Evolutionary conservation across 2,113 vertebrate species (phyloP).

Genomic region (Arvicanthis niloticus): DNA sequence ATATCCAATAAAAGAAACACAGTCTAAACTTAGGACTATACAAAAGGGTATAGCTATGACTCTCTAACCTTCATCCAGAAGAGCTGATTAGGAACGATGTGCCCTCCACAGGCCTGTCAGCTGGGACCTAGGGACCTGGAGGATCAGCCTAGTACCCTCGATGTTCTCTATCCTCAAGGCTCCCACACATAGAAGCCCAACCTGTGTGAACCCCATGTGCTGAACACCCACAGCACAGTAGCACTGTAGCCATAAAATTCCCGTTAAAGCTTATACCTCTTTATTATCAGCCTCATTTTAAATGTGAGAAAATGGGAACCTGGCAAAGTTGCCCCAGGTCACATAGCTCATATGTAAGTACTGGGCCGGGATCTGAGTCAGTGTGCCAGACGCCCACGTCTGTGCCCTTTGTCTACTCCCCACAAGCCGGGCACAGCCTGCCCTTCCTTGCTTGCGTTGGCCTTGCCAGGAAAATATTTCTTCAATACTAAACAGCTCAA

Average conservation of each 20-base stretch:
- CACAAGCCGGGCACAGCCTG: neutral
- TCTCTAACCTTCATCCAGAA: fast-evolving
- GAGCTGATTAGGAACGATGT: neutral
- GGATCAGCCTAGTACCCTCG: neutral
- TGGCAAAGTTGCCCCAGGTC: constrained; percentile 10
- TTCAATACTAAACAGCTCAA: neutral
- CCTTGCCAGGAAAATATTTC: neutral
- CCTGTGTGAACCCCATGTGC: neutral
- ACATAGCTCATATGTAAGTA: neutral
- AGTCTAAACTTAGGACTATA: neutral
- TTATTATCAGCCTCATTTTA: neutral
- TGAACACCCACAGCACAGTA: neutral
- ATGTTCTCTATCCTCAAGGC: neutral
- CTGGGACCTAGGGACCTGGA: neutral
- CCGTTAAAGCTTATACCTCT: neutral
- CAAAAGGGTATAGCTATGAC: neutral
- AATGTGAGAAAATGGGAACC: constrained; percentile 4
- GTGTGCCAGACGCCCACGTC: neutral
- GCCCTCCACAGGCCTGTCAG: neutral
- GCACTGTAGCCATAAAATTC: neutral
- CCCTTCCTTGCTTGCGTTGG: neutral
- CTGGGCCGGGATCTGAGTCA: neutral
- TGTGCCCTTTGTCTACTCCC: neutral
- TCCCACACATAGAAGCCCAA: neutral
- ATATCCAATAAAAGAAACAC: neutral